Conservation (phyloP, 2,797 vertebrate species). For the Melanogrammus aeglefinus region DNA sequence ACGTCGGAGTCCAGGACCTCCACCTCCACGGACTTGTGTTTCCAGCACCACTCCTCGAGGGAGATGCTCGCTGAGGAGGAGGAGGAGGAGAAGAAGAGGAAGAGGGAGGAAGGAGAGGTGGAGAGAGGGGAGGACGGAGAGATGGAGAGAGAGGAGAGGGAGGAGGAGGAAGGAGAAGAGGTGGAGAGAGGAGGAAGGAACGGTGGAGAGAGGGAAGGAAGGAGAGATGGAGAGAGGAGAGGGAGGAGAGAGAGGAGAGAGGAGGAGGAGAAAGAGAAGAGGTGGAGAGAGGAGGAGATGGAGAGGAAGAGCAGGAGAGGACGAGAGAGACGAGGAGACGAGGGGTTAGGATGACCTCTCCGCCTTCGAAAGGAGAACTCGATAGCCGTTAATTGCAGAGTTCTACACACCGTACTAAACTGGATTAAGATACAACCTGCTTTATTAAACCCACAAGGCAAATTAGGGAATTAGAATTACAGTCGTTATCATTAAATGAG, state of each 20-base stretch:
- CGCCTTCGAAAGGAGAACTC: too few species aligned
- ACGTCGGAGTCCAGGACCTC: constrained; percentile 87
- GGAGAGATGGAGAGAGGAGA: not conserved
- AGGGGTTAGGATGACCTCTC: too few species aligned
- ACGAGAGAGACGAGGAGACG: not conserved
- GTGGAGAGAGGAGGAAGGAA: too few species aligned
- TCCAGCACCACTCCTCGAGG: constrained; percentile 99
- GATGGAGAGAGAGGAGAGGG: too few species aligned
- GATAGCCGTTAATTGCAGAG: too few species aligned
- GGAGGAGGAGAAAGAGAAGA: not conserved
- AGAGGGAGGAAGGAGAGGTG: not conserved
- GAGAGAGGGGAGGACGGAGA: not conserved
- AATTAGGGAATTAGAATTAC: not conserved
- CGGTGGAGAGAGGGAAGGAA: too few species aligned
- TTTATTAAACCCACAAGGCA: not conserved
- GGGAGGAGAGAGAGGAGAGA: not conserved
- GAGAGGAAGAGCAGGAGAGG: too few species aligned
- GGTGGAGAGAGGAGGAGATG: not conserved
- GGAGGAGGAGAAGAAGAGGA: not conserved
- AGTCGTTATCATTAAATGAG: not conserved
- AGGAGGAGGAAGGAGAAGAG: too few species aligned
- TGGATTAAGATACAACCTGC: not conserved
- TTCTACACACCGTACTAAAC: not conserved
- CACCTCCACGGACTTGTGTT: constrained; percentile 90
- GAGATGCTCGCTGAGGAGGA: constrained; percentile 80